Conservation (phyloP, 2,113 vertebrate genomes). For the Oxyruncus cristatus region DNA sequence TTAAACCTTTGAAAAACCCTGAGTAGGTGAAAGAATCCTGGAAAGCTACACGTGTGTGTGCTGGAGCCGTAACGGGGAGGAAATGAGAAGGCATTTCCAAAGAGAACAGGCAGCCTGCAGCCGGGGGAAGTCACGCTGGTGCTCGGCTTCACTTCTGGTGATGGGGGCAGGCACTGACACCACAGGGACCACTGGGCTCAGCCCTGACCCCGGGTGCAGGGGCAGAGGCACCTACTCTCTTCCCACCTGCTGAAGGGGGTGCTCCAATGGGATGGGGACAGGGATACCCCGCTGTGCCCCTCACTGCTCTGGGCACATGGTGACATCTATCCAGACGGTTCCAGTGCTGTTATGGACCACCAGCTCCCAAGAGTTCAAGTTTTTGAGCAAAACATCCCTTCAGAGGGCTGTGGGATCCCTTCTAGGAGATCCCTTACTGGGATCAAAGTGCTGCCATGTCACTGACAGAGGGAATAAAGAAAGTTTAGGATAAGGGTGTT, state of each 20-base stretch:
- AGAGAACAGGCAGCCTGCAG: not conserved
- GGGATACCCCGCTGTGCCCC: not conserved
- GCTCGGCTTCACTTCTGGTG: not conserved
- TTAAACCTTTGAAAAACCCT: not conserved
- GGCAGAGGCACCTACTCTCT: not conserved
- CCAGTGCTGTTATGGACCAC: accelerated
- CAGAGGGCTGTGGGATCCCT: not conserved
- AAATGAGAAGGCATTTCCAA: not conserved
- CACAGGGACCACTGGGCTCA: accelerated
- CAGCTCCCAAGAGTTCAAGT: not conserved
- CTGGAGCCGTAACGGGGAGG: not conserved
- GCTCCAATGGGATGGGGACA: accelerated
- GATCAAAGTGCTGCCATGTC: accelerated
- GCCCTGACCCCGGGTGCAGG: not conserved
- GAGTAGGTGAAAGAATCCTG: not conserved
- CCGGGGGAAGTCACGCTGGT: not conserved
- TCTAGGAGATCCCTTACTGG: not conserved
- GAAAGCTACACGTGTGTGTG: not conserved
- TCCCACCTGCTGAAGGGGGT: accelerated
- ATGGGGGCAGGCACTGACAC: not conserved
- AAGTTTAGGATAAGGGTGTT: not conserved
- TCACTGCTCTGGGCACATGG: accelerated
- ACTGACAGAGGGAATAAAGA: not conserved
- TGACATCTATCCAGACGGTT: not conserved
- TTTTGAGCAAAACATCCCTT: not conserved